Evolutionary conservation across 1,140 invertebrate species (phyloP), one percentile per base, ranked within the genome.

Genomic region (Halictus rubicundus): DNA sequence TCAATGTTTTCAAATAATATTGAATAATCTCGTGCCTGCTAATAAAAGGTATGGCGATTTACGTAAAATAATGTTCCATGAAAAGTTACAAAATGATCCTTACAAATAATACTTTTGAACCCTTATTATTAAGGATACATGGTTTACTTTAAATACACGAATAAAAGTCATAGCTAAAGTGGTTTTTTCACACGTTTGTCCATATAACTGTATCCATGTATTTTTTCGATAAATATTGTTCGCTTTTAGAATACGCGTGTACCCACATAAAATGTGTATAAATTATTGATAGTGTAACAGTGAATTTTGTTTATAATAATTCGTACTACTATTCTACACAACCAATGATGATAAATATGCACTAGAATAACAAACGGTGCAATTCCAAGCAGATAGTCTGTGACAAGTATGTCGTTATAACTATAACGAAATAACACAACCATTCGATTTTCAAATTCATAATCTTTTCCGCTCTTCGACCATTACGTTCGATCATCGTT

Each of bases 331-430:
- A 59, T 59, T 25, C 2, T 32, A 4, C 0, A 32, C n/a, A 25
- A 14, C 12, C 25, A 16, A 46, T 16, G 14, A 25, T 10, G 21
- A 10, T n/a, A 64, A 32, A 61, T 61, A 46, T 65, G 9, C 21
- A 23, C 59, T 57, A n/a, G 2, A 69, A 46, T 32, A 21, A 70
- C 66, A 77, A 77, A 77, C 66, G 57, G 66, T 77, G 57, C 74
- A 61, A 77, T 61, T 61, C 57, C 59, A 77, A 61, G 21, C 14
- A 60, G 2, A 37, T 49, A 16, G 6, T 19, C 46, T 57, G 59
- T 46, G 3, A 14, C 19, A 63, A 63, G 5, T 37, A 32, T 19
- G 16, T 19, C 49, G 8, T 57, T n/a, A 9, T 7, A 57, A 57
- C 19, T 9, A n/a, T n/a, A 57, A n/a, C 19, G 21, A 14, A 19